Evolutionary conservation across 2,888 invertebrate species (phyloP).

Genomic region (Tillus elongatus): DNA sequence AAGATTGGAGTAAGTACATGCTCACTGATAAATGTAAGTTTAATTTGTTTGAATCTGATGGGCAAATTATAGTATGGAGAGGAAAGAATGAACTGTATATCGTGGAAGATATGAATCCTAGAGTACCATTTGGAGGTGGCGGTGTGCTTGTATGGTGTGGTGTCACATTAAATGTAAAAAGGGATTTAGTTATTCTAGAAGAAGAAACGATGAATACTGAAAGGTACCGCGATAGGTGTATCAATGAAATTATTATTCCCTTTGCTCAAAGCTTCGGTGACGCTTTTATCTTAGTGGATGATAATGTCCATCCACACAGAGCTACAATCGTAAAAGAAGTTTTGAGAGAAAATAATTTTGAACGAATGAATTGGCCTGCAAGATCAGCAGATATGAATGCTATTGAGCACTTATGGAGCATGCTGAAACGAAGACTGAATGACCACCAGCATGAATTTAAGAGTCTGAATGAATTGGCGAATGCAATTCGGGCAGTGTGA

Average conservation of each 20-base stretch:
- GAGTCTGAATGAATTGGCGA: conserved; percentile 3
- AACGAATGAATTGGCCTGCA: background rate
- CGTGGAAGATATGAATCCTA: background rate
- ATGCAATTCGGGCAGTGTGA: background rate
- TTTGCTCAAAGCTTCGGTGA: background rate
- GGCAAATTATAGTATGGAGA: background rate
- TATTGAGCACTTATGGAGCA: background rate
- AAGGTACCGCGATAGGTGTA: background rate
- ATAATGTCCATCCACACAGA: background rate
- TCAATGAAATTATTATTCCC: background rate
- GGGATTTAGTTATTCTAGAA: background rate
- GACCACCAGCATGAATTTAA: too few species aligned
- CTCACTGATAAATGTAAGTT: too few species aligned
- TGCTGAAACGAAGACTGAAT: background rate
- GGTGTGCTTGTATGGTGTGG: background rate
- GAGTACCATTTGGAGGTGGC: background rate
- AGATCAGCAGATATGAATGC: background rate
- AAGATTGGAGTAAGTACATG: background rate
- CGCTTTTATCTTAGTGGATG: background rate
- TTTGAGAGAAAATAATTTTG: too few species aligned
- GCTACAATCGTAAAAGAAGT: background rate
- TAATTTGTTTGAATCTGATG: conserved; percentile 1
- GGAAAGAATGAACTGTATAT: background rate
- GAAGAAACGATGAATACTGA: background rate
- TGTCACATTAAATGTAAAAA: background rate